A percentile compares a stretch with the other conserved stretches of the same genome.
phyloP scores from a whole-genome alignment of 2,888 invertebrate genomes.

The Drosophila putrida region DNA sequence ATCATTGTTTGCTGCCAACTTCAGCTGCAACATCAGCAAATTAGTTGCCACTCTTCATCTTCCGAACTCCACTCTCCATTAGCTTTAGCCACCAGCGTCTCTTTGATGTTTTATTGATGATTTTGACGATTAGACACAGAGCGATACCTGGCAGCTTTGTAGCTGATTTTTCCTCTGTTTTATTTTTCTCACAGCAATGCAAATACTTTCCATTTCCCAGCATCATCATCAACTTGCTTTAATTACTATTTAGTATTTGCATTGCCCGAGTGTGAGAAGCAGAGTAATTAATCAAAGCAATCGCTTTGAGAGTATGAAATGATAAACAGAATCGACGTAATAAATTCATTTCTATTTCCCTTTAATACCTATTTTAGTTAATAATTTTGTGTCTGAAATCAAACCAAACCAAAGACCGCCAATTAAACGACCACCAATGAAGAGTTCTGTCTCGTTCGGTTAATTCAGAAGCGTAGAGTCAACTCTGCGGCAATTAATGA shows the following conservation, averaged over 20 bases:
- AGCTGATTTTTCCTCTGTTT: neutral
- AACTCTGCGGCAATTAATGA: constrained; percentile 14
- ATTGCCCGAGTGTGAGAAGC: constrained; percentile 3
- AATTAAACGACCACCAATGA: constrained; percentile 41
- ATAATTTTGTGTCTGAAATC: neutral
- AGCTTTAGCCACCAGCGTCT: constrained; percentile 13
- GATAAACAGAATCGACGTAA: neutral
- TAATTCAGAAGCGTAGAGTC: constrained; percentile 4
- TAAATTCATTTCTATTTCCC: neutral
- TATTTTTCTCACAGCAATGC: constrained; percentile 20
- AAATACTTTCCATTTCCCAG: constrained; percentile 35
- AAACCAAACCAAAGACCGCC: constrained; percentile 18
- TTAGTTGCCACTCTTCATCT: constrained; percentile 43
- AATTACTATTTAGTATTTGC: constrained; percentile 60
- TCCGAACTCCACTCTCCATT: constrained; percentile 15
- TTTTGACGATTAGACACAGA: constrained; percentile 60
- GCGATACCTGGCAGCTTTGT: neutral
- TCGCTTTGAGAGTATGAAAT: neutral
- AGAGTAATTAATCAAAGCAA: constrained; percentile 2
- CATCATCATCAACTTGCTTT: constrained; percentile 34
- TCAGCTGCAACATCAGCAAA: constrained; percentile 36
- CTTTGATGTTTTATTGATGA: constrained; percentile 78
- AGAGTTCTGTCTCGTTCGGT: constrained; percentile 5
- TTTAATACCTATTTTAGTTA: neutral
- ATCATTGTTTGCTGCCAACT: constrained; percentile 8